Evolutionary conservation across 2,888 invertebrate species (phyloP).

Genomic region (Imbricaverruca yamaguchii): DNA sequence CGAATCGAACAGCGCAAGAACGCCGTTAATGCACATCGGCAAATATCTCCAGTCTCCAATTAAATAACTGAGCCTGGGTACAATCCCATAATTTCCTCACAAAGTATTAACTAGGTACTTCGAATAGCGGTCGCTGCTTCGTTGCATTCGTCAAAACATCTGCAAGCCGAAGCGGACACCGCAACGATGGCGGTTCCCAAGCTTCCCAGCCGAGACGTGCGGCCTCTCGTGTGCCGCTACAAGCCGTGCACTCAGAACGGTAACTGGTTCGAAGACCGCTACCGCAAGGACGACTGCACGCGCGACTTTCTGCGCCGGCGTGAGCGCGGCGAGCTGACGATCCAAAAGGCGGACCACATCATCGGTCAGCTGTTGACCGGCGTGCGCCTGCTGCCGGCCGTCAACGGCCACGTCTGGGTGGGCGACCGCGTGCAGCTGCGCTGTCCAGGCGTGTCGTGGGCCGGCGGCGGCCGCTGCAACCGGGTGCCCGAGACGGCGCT

Average conservation of each 20-base stretch:
- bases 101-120: too few species aligned
- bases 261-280: slow-evolving; percentile 10
- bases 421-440: slow-evolving; percentile 7
- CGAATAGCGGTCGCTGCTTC: too few species aligned
- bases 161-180: too few species aligned
- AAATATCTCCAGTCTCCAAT: too few species aligned
- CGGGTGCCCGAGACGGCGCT: not conserved
- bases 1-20: too few species aligned
- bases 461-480: slow-evolving; percentile 5
- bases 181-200: not conserved
- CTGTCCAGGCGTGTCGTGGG: not conserved
- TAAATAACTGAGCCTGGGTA: too few species aligned
- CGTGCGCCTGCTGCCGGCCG: not conserved
- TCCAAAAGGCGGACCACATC: slow-evolving; percentile 7
- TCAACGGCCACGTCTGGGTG: not conserved
- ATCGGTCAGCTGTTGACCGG: not conserved
- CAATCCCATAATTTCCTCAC: too few species aligned
- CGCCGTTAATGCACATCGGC: too few species aligned
- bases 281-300: not conserved
- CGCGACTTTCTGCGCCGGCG: not conserved
- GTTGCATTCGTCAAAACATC: too few species aligned
- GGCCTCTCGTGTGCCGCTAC: slow-evolving; percentile 14
- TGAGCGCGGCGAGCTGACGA: not conserved
- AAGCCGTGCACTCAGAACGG: slow-evolving; percentile 10
- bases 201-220: not conserved